Percentiles rank a stretch among this genome's conserved stretches.
These are phyloP conservation scores for Vicugna pacos DNA, from an alignment of 2,113 vertebrate species.

Conservation along the genomic window DNA sequence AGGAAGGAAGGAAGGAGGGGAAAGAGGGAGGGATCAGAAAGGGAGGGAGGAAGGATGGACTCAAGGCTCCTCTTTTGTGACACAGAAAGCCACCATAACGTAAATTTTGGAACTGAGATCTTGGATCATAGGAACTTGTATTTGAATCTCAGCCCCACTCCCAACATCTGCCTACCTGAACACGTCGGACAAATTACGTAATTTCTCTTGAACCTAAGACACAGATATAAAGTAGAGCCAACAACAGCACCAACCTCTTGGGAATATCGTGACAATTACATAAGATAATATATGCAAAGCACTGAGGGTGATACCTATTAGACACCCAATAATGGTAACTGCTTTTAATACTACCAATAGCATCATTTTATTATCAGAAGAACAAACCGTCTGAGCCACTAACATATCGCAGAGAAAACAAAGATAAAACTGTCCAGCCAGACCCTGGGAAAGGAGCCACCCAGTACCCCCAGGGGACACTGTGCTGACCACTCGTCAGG, in stretches of 20 bases:
- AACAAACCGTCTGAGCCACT: background rate
- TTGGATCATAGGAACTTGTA: background rate
- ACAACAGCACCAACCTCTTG: background rate
- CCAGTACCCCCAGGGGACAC: fast-evolving
- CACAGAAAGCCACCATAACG: background rate
- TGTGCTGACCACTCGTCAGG: background rate
- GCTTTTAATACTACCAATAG: background rate
- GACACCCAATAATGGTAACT: background rate
- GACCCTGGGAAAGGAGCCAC: background rate
- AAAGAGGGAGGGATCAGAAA: too few species aligned
- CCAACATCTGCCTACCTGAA: background rate
- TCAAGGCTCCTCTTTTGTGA: background rate
- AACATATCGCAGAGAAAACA: background rate
- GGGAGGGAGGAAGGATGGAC: fast-evolving
- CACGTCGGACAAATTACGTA: background rate
- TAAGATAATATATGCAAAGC: background rate
- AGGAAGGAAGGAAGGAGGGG: background rate
- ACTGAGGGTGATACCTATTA: background rate
- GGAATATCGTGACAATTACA: background rate
- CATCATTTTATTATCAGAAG: background rate
- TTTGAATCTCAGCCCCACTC: background rate
- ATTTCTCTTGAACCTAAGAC: background rate
- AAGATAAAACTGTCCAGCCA: background rate
- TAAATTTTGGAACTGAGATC: background rate
- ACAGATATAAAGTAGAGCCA: background rate